Evolutionary conservation across 2,888 invertebrate genomes (phyloP).

Genomic region (Himalopsyche anomala): DNA sequence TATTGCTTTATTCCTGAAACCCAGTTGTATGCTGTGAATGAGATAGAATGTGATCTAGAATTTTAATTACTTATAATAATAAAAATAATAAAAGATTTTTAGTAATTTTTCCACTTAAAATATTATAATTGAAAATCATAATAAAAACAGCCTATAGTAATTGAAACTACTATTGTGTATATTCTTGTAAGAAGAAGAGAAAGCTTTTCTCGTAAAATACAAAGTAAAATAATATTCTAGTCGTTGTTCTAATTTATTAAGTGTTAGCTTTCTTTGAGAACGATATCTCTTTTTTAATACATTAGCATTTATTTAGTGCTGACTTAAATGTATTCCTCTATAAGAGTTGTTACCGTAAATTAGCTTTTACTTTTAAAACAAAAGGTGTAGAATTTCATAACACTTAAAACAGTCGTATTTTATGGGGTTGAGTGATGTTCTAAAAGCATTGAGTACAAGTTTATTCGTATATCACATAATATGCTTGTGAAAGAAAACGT

Average conservation of each 20-base stretch:
- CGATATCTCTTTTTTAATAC: constrained; percentile 2
- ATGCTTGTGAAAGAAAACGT: no score
- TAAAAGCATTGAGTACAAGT: no score
- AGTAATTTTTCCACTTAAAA: no score
- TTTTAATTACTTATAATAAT: not conserved
- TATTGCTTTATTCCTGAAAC: not conserved
- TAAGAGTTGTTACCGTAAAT: no score
- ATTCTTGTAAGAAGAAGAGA: not conserved
- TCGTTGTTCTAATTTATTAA: not conserved
- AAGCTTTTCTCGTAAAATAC: not conserved
- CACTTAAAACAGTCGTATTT: no score
- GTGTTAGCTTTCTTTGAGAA: not conserved
- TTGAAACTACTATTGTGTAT: not conserved
- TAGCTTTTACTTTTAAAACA: no score
- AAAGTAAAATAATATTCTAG: not conserved
- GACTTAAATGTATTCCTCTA: not conserved
- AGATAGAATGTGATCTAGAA: not conserved
- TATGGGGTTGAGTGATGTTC: no score
- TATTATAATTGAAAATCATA: not conserved
- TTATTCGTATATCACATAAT: no score
- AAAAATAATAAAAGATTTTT: no score
- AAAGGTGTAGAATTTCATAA: no score
- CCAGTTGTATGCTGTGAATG: not conserved
- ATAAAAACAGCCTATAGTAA: not conserved
- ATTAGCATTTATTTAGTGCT: not conserved